Evolutionary conservation across 2,797 vertebrate species (phyloP).

Genomic region (Lithobates sylvaticus): DNA sequence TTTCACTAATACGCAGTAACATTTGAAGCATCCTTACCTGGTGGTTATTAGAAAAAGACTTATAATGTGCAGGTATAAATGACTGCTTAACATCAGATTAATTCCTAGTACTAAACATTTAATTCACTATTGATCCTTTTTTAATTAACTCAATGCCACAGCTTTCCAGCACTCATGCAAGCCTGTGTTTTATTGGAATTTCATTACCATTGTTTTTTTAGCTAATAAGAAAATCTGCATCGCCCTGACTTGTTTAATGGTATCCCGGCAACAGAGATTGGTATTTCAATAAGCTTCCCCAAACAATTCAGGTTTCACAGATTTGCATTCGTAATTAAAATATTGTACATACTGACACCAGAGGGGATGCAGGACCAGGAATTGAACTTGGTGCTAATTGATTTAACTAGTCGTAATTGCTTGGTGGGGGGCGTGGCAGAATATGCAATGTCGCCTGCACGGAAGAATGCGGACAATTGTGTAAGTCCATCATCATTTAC

Average conservation of each 20-base stretch:
- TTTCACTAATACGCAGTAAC: conserved; percentile 34
- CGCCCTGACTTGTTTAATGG: conserved; percentile 73
- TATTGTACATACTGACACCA: conserved; percentile 84
- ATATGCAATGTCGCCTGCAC: conserved; percentile 76
- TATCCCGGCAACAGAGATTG: conserved; percentile 80
- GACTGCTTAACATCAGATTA: conserved; percentile 33
- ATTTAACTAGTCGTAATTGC: conserved; percentile 97
- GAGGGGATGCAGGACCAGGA: conserved; percentile 78
- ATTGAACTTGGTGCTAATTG: conserved; percentile 88
- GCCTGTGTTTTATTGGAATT: conserved; percentile 82
- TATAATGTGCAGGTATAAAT: conserved; percentile 33
- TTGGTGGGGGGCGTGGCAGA: conserved; percentile 82
- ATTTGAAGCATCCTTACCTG: conserved; percentile 22
- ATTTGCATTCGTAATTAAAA: conserved; percentile 89
- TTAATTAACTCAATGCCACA: conserved; percentile 83
- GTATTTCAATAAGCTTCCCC: conserved; percentile 76
- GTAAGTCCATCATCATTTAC: conserved; percentile 82
- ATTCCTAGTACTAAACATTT: conserved; percentile 44
- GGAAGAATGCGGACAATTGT: conserved; percentile 79
- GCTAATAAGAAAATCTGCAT: conserved; percentile 81
- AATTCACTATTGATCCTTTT: conserved; percentile 78
- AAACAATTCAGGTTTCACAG: conserved; percentile 66
- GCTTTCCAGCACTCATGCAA: conserved; percentile 77
- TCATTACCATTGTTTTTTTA: conserved; percentile 84
- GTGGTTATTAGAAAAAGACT: conserved; percentile 25